phyloP scores from a whole-genome alignment of 2,113 vertebrate species.

The Melierax canorus region DNA sequence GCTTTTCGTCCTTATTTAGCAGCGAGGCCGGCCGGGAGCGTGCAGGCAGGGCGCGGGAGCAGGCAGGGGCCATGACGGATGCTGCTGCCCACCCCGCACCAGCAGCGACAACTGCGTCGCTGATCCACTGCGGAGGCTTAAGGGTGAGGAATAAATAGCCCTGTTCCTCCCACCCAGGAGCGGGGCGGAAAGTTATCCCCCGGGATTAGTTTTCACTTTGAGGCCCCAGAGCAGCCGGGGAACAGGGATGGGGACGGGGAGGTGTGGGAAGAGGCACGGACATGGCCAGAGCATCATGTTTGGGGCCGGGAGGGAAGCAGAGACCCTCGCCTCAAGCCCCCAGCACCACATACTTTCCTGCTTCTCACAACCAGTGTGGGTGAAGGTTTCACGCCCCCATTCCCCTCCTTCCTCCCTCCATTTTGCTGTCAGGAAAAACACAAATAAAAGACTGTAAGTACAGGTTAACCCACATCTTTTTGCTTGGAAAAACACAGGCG shows the following conservation, averaged over 20 bases:
- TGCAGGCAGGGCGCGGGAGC: neutral
- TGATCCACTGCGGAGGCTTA: neutral
- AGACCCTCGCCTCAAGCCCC: neutral
- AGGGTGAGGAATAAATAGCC: slow-evolving; percentile 52
- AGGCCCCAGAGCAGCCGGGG: neutral
- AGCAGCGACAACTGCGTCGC: slow-evolving; percentile 31
- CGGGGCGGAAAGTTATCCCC: neutral
- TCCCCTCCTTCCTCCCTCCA: neutral
- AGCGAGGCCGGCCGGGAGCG: neutral
- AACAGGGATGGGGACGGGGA: neutral
- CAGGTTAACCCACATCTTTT: neutral
- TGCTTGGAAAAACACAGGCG: neutral
- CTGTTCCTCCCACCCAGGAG: neutral
- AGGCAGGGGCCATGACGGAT: neutral
- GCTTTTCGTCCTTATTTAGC: slow-evolving; percentile 66
- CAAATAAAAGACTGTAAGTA: neutral
- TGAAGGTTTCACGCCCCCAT: neutral
- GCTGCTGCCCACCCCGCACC: neutral
- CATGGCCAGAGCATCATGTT: neutral
- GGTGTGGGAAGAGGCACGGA: neutral
- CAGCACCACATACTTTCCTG: neutral
- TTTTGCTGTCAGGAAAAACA: neutral
- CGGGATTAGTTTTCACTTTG: slow-evolving; percentile 15
- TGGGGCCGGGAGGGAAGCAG: neutral
- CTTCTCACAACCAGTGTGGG: neutral